Evolutionary conservation across 2,888 invertebrate genomes (phyloP).

Genomic region (Rhopalosiphum nymphaeae): DNA sequence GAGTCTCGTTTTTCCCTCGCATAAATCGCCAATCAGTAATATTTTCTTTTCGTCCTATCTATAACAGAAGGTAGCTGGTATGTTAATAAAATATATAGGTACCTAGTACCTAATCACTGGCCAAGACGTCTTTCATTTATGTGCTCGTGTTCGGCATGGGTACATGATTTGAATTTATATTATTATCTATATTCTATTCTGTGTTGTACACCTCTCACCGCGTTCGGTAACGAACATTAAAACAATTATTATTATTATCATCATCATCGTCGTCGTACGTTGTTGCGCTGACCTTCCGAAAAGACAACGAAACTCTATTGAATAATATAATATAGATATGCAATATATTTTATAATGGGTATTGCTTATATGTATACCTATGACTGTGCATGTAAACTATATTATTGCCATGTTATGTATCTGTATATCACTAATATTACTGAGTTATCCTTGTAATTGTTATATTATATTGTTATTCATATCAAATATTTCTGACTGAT

Average conservation of each 20-base stretch:
- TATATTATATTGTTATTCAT: neutral
- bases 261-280: neutral
- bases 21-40: neutral
- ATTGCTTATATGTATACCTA: neutral
- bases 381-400: neutral
- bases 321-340: neutral
- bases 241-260: neutral
- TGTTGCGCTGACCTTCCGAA: slow-evolving; percentile 41
- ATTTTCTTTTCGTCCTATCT: neutral
- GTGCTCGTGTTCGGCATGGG: neutral
- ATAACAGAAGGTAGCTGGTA: neutral
- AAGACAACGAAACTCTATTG: slow-evolving; percentile 41
- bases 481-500: neutral
- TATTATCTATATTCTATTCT: slow-evolving; percentile 21
- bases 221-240: neutral
- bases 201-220: neutral
- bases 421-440: neutral
- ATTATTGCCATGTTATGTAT: neutral
- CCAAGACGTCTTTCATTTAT: neutral
- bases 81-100: neutral
- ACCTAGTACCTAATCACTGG: neutral
- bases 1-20: neutral
- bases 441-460: neutral
- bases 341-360: neutral
- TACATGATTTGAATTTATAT: slow-evolving; percentile 14